These are phyloP conservation scores for Halcyon chelicuti DNA, from an alignment of 2,797 vertebrate species.

Conservation along the genomic window DNA sequence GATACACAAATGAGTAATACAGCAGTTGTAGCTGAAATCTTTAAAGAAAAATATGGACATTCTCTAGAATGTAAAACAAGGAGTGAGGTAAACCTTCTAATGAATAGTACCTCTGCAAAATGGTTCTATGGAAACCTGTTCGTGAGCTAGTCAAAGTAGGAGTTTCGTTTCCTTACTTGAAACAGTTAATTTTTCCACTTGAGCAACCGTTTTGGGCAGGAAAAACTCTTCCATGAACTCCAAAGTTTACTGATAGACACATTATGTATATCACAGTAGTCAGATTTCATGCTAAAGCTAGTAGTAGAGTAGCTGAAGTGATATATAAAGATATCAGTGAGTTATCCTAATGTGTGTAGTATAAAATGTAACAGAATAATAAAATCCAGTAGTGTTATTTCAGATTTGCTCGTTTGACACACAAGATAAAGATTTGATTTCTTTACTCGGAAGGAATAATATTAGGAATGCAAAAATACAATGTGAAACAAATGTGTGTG, in stretches of 20 bases:
- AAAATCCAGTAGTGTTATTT: background rate
- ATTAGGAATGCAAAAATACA: background rate
- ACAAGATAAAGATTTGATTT: background rate
- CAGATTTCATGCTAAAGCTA: background rate
- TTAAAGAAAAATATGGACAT: background rate
- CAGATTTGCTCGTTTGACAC: background rate
- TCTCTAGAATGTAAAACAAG: background rate
- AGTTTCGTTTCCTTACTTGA: background rate
- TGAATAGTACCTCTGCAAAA: background rate
- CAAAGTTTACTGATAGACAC: background rate
- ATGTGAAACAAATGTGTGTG: background rate
- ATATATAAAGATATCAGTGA: background rate
- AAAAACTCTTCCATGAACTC: background rate
- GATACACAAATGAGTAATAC: background rate
- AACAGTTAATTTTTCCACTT: constrained; percentile 46
- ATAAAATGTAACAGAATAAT: background rate
- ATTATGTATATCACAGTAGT: background rate
- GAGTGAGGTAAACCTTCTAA: background rate
- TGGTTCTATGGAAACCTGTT: background rate
- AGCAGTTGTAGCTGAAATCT: background rate
- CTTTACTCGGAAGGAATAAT: background rate
- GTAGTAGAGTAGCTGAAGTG: background rate
- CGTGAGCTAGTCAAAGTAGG: background rate
- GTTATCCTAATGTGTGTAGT: background rate
- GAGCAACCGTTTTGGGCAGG: background rate